Evolutionary conservation across 1,140 invertebrate genomes (phyloP), one percentile per base, ranked within the genome.

Genomic region (Popillia japonica): DNA sequence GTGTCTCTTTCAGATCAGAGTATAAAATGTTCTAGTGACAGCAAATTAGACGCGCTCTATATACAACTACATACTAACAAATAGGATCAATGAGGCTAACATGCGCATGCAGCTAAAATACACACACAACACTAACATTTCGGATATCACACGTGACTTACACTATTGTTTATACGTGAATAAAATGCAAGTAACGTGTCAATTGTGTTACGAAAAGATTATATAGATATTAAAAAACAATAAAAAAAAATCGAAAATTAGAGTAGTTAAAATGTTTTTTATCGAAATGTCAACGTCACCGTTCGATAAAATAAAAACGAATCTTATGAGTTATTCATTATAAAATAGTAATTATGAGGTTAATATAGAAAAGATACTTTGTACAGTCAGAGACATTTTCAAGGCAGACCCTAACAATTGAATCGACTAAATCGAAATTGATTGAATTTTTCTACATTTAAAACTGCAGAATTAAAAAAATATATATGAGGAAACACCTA

Each of bases 321-420:
- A 34, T 34, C 27, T 1, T 34, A 34, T 34, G 1, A 2, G 4
- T 34, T 34, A 34, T 34, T 34, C 27, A 34, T 34, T 34, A 34
- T 34, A 34, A 34, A 34, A 4, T 34, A 34, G 27, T 34, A 34
- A 34, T 34, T 34, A 34, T 34, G 27, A 34, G 27, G 27, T 34
- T 34, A 34, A 34, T 34, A 34, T 34, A 34, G 27, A 34, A 3
- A 44, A 44, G 48, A 55, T 55, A 55, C 48, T 74, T 80, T 82
- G 82, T 83, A 83, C 82, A 83, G 81, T 81, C 82, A 83, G 82
- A 83, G 82, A 83, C 82, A 79, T 79, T 59, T 80, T 76, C 72
- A 80, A 79, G 79, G 79, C 78, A 79, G 81, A 79, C 80, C 81
- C 78, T 79, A 82, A 73, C 76, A 79, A 34, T 34, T 34, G 27